Base-by-base conservation (phyloP, 2,888 invertebrate species). In the Drosophila nr. perissopoda region DNA sequence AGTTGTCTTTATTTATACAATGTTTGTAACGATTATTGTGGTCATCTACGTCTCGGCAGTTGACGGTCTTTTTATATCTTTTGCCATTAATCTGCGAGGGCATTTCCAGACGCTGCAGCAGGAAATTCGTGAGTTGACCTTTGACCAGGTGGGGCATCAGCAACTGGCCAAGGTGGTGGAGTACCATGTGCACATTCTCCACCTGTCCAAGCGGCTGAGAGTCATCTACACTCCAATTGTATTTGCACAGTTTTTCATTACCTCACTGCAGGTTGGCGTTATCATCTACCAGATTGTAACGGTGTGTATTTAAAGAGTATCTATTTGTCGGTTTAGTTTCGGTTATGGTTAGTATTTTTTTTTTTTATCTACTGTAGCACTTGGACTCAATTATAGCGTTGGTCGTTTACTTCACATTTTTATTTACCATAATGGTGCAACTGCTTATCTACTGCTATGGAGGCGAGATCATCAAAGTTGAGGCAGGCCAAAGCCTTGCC, bases 371-470 rank as follows among this genome's bases (percentile, higher is more conserved):
- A 56, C 72, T 71, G 0, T 46, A 92, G 92, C 84, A 91, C 36
- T 78, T 91, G 73, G 78, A 88, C 58, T 79, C 83, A 0, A 36
- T 85, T 29, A 83, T 92, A 82, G 72, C 83, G 2, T 62, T 92
- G 16, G 51, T 92, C 16, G 69, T 86, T 1, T 88, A 92, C 58
- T 76, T 85, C 10, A 82, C 90, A 1, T 92, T 93, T 68, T 77
- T 92, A 4, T 65, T 70, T 4, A 87, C 92, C 4, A 92, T 92
- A 38, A 75, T 93, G 81, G 56, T 93, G 69, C 92, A 92, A 71
- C 77, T 92, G 7, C 84, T 92, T 27, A 91, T 92, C 16, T 92
- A 93, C 60, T 93, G 93, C 57, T 92, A 92, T 59, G 92, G 92
- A 21, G 92, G 92, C 0, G 93, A 92, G 64, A 90, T 93, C 25